Percentiles rank a stretch among this genome's conserved stretches.
phyloP scores from a whole-genome alignment of 2,113 vertebrate genomes.

The Limnothrissa miodon region DNA sequence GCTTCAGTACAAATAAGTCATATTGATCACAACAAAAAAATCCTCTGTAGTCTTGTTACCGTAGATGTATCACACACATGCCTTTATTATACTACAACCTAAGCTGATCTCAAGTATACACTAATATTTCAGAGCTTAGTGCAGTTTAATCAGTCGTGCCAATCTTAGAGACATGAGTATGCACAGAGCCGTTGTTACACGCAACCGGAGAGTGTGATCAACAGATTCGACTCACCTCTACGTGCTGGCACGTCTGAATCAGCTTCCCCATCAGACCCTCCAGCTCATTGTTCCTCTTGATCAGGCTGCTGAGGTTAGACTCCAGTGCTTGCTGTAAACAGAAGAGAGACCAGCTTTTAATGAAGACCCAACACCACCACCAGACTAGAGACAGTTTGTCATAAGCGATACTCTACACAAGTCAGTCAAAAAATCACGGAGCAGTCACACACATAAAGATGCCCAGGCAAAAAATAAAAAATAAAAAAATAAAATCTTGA shows the following conservation, averaged over 20 bases:
- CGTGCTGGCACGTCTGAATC: constrained; percentile 95
- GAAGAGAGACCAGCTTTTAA: not conserved
- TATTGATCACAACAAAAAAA: not conserved
- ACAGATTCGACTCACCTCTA: constrained; percentile 80
- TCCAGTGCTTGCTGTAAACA: constrained; percentile 88
- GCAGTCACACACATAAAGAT: not conserved
- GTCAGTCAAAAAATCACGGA: not conserved
- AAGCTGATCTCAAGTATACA: not conserved
- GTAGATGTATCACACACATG: not conserved
- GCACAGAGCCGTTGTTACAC: not conserved
- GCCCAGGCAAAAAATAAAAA: not conserved
- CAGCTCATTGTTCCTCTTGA: constrained; percentile 95
- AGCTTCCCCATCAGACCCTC: constrained; percentile 92
- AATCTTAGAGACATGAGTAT: not conserved
- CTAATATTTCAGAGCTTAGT: not conserved
- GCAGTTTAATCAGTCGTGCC: not conserved
- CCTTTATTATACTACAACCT: not conserved
- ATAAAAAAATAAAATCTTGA: too few relatives aligned
- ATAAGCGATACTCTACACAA: not conserved
- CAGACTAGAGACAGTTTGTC: not conserved
- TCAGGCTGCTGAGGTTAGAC: constrained; percentile 86
- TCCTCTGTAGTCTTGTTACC: not conserved
- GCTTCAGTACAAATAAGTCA: too few relatives aligned
- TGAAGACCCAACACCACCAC: not conserved
- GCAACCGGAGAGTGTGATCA: not conserved